Evolutionary conservation across 2,888 invertebrate species (phyloP).

Genomic region (Dasypolia templi): DNA sequence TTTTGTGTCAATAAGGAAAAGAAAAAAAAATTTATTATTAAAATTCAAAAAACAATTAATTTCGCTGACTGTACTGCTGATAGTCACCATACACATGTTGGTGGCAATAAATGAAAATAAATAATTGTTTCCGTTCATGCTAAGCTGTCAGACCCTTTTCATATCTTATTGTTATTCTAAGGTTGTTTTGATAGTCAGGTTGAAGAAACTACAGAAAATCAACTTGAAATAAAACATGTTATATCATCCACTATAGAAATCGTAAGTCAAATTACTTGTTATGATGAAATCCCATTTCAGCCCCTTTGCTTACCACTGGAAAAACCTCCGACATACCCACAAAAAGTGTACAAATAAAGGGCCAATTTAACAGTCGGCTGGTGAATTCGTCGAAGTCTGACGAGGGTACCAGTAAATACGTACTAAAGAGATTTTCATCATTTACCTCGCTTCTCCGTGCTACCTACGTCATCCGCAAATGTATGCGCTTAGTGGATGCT

Average conservation of each 20-base stretch:
- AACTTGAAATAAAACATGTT: neutral
- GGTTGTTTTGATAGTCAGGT: neutral
- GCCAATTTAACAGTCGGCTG: slow-evolving; percentile 62
- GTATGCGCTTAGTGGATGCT: slow-evolving; percentile 44
- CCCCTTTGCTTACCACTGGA: slow-evolving; percentile 1
- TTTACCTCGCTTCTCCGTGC: slow-evolving; percentile 44
- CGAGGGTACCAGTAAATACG: slow-evolving; percentile 61
- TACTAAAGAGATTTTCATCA: slow-evolving; percentile 66
- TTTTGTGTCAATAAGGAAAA: too few relatives aligned
- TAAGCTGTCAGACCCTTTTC: slow-evolving; percentile 19
- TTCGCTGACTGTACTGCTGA: neutral
- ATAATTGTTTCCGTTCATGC: slow-evolving; percentile 24
- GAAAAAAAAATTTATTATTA: too few relatives aligned
- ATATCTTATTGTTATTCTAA: neutral
- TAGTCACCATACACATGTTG: neutral
- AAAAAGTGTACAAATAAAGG: slow-evolving; percentile 61
- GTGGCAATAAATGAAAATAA: neutral
- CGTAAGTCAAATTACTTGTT: slow-evolving; percentile 44
- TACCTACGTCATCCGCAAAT: slow-evolving; percentile 52
- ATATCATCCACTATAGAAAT: neutral
- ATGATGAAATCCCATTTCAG: slow-evolving; percentile 16
- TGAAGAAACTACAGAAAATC: neutral
- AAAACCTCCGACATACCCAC: slow-evolving; percentile 44
- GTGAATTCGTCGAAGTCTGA: slow-evolving; percentile 58
- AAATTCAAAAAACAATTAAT: neutral